Evolutionary conservation across 1,140 invertebrate species (phyloP).

Genomic region (Pararge aegeria): DNA sequence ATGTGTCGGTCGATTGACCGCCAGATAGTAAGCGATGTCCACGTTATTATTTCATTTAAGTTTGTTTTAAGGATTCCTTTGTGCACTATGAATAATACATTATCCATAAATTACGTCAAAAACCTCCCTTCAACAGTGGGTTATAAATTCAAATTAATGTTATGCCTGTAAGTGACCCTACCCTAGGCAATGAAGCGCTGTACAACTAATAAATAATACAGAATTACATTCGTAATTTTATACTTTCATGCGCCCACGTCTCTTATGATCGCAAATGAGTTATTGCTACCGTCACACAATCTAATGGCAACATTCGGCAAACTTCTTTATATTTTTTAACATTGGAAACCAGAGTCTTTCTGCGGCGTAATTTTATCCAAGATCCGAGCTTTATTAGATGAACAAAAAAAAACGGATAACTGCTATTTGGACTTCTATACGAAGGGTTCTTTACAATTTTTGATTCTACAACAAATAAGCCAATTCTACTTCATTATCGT

Average conservation of each 20-base stretch:
- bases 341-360: too few relatives aligned
- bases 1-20: slow-evolving; percentile 54
- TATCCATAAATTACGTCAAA: slow-evolving; percentile 25
- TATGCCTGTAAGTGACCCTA: slow-evolving; percentile 18
- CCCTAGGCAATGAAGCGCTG: slow-evolving; percentile 18
- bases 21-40: slow-evolving; percentile 56
- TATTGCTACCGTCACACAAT: too few relatives aligned
- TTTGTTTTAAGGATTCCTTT: slow-evolving; percentile 52
- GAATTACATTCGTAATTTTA: slow-evolving; percentile 13
- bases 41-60: slow-evolving; percentile 58
- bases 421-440: too few relatives aligned
- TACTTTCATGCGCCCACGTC: not conserved
- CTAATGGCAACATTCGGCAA: too few relatives aligned
- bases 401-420: too few relatives aligned
- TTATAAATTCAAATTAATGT: slow-evolving; percentile 28
- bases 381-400: too few relatives aligned
- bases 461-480: too few relatives aligned
- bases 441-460: too few relatives aligned
- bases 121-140: slow-evolving; percentile 21
- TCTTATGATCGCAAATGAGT: not conserved
- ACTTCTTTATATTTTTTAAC: too few relatives aligned
- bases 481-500: too few relatives aligned
- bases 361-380: too few relatives aligned
- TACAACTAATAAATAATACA: slow-evolving; percentile 21
- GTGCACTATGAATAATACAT: slow-evolving; percentile 28